These are phyloP conservation scores for Drosophila miranda DNA, from an alignment of 1,140 invertebrate species.

Conservation along the genomic window DNA sequence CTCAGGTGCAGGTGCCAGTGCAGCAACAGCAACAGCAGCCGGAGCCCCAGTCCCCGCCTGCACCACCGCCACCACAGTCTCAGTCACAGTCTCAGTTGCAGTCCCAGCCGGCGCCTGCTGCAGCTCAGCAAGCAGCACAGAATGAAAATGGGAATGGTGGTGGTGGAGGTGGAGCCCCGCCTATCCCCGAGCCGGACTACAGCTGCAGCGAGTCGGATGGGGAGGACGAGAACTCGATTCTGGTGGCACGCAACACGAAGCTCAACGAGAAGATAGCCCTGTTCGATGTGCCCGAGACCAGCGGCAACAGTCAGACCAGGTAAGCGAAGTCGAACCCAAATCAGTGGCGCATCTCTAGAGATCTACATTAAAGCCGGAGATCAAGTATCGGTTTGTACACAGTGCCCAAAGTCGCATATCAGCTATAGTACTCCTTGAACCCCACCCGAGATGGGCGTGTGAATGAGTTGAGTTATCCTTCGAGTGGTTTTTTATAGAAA, in stretches of 20 bases:
- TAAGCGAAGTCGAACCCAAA: conserved; percentile 50
- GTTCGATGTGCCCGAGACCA: conserved; percentile 84
- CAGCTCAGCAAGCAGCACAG: conserved; percentile 41
- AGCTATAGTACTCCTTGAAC: conserved; percentile 14
- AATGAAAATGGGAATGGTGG: conserved; percentile 78
- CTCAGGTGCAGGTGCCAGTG: conserved; percentile 60
- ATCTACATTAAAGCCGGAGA: not conserved
- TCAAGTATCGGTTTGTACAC: conserved; percentile 28
- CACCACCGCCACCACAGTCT: conserved; percentile 81
- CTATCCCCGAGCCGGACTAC: conserved; percentile 95
- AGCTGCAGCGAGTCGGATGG: conserved; percentile 91
- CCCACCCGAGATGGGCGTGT: conserved; percentile 32
- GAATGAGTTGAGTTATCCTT: no score
- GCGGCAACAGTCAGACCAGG: conserved; percentile 88
- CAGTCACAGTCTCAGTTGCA: conserved; percentile 89
- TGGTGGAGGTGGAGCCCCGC: conserved; percentile 84
- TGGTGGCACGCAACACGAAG: conserved; percentile 78
- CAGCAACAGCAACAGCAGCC: conserved; percentile 33
- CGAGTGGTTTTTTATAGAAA: no score
- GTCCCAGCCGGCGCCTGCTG: conserved; percentile 91
- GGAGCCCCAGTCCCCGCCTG: conserved; percentile 53
- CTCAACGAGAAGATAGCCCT: conserved; percentile 80
- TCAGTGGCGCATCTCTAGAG: not conserved
- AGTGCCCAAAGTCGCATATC: conserved; percentile 37
- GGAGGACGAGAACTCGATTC: conserved; percentile 84